Conservation (phyloP, 2,888 invertebrate genomes). For the Eupithecia exiguata region DNA sequence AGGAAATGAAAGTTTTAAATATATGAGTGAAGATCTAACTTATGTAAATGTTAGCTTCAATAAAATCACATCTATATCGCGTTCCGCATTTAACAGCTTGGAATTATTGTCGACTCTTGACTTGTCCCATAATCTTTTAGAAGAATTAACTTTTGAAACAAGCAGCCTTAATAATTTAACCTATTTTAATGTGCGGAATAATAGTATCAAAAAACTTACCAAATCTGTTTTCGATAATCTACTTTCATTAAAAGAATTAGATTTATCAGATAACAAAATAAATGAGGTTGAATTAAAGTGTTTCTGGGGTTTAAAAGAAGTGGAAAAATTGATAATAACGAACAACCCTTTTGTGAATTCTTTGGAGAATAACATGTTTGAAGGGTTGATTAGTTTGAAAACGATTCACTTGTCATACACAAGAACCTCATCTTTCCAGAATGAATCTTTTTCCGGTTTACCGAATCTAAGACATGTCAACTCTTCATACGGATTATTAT, state of each 20-base stretch:
- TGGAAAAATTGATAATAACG: constrained; percentile 20
- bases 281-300: constrained; percentile 29
- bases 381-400: constrained; percentile 33
- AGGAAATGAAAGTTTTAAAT: constrained; percentile 29
- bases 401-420: constrained; percentile 33
- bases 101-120: constrained; percentile 28
- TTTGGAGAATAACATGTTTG: constrained; percentile 30
- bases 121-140: constrained; percentile 37
- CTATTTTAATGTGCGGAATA: constrained; percentile 27
- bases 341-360: constrained; percentile 31
- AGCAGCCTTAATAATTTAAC: constrained; percentile 28
- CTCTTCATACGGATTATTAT: constrained; percentile 40
- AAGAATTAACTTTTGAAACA: constrained; percentile 33
- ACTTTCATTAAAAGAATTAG: constrained; percentile 30
- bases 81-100: constrained; percentile 33
- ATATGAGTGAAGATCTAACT: constrained; percentile 30
- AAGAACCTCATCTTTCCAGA: constrained; percentile 30
- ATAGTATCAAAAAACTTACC: constrained; percentile 29
- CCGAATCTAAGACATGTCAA: constrained; percentile 32
- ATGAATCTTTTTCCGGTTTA: constrained; percentile 40
- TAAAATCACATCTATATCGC: constrained; percentile 28
- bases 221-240: constrained; percentile 28
- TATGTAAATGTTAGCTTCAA: constrained; percentile 38
- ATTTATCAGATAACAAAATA: constrained; percentile 38
- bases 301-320: constrained; percentile 28